Percentiles rank a stretch among this genome's conserved stretches.
phyloP scores from a whole-genome alignment of 2,797 vertebrate genomes.

The Danio aesculapii region DNA sequence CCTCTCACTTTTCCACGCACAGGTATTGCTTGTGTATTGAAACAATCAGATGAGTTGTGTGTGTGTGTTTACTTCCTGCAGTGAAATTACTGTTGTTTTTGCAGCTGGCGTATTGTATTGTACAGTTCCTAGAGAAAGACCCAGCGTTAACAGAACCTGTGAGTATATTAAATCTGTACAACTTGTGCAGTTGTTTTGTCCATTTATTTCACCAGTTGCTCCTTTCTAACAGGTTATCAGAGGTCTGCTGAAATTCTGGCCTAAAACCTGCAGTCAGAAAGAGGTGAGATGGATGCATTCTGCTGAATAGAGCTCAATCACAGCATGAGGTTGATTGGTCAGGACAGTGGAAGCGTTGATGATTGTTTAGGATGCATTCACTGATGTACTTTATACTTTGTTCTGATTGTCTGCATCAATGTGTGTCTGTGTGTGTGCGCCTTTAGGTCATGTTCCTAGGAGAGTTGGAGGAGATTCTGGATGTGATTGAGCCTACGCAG shows the following conservation, averaged over 20 bases:
- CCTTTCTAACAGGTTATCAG: conserved; percentile 88
- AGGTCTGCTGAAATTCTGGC: conserved; percentile 99
- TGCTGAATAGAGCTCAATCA: conserved; percentile 8
- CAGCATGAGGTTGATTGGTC: conserved; percentile 7
- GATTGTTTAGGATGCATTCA: not conserved
- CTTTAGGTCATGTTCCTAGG: conserved; percentile 96
- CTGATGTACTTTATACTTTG: not conserved
- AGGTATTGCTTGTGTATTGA: conserved; percentile 79
- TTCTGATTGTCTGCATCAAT: not conserved
- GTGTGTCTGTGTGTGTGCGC: not conserved
- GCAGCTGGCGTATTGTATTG: conserved; percentile 99
- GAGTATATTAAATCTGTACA: conserved; percentile 63
- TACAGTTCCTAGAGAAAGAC: conserved; percentile 99
- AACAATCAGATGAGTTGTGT: not conserved
- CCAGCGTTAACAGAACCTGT: conserved; percentile 98
- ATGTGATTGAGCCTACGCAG: conserved; percentile 97
- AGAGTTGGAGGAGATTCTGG: conserved; percentile 97
- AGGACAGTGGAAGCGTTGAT: conserved; percentile 10
- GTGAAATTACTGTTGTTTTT: conserved; percentile 47
- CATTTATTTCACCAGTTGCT: not conserved
- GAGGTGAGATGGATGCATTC: conserved; percentile 78
- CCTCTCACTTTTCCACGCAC: conserved; percentile 98
- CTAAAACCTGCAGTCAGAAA: conserved; percentile 99
- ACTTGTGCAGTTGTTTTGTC: not conserved
- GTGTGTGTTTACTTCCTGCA: conserved; percentile 19